Base-by-base conservation (phyloP, 2,888 invertebrate genomes). In the Harpalus rubripes region DNA sequence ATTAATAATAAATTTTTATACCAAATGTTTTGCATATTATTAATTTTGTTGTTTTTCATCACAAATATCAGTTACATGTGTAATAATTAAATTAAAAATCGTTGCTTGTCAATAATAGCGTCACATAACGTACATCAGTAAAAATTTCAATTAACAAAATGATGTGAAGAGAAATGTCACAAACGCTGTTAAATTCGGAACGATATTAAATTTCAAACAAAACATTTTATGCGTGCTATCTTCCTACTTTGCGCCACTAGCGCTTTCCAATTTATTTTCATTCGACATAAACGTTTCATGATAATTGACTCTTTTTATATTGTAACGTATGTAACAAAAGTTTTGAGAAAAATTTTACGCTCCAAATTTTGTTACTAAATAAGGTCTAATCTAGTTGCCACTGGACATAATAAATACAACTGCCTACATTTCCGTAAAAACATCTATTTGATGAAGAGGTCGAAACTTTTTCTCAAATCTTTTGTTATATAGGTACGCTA, bases 271-370 rank as follows among this genome's bases (percentile, higher is more conserved):
- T 72, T 72, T 72, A 72, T 72, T 72, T 72, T 41, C 68, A 68
- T 63, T 63, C 63, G 68, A 72, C 72, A 72, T 72, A 44, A 72
- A 72, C 41, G 39, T 72, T 72, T 72, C 72, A 72, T 10, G 39
- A 72, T 72, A 72, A 72, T 72, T 72, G 72, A 41, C 41, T 72
- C 7, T 72, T 72, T 72, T 41, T 72, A 72, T 72, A 39, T 72
- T 18, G 39, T 44, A 16, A n/a, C n/a, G n/a, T n/a, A n/a, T n/a
- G n/a, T n/a, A n/a, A n/a, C n/a, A n/a, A n/a, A n/a, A n/a, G n/a
- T n/a, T n/a, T n/a, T n/a, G n/a, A n/a, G n/a, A n/a, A n/a, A n/a
- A n/a, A n/a, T n/a, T n/a, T n/a, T n/a, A n/a, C n/a, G n/a, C n/a
- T n/a, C n/a, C n/a, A n/a, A n/a, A n/a, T n/a, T n/a, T n/a, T n/a